Percentiles rank a stretch among this genome's conserved stretches.
These are phyloP conservation scores for Aphidius ervi DNA, from an alignment of 1,140 invertebrate genomes.

Conservation along the genomic window DNA sequence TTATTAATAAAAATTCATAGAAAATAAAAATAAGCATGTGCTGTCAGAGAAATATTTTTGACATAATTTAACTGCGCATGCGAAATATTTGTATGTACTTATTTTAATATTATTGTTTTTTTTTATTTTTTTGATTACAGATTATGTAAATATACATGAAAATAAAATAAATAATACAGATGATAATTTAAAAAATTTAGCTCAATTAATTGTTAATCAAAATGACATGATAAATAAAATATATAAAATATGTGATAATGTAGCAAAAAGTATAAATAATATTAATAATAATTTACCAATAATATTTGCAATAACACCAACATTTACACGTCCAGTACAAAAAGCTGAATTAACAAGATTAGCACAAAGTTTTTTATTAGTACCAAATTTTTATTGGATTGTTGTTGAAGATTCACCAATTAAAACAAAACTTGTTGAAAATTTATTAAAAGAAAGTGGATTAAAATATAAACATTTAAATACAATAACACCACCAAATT, in stretches of 20 bases:
- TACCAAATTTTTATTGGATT: conserved; percentile 94
- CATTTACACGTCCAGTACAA: conserved; percentile 83
- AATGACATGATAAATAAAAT: too few species aligned
- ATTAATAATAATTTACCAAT: conserved; percentile 35
- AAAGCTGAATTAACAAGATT: conserved; percentile 93
- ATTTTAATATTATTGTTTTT: too few species aligned
- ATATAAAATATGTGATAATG: too few species aligned
- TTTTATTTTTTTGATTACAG: too few species aligned
- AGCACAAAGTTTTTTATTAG: conserved; percentile 82
- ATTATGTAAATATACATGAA: too few species aligned
- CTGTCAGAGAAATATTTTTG: too few species aligned
- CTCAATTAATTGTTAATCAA: too few species aligned
- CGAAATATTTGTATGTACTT: too few species aligned
- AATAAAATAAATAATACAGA: not conserved
- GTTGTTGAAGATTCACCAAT: conserved; percentile 82
- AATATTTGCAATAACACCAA: conserved; percentile 92
- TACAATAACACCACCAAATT: conserved; percentile 57
- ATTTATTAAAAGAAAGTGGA: conserved; percentile 71
- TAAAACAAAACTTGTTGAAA: conserved; percentile 74
- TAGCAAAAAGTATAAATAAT: conserved; percentile 18
- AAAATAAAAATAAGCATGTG: not conserved
- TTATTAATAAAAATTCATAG: not conserved
- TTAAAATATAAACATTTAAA: conserved; percentile 75
- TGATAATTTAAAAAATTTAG: too few species aligned
- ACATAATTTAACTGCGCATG: too few species aligned